Evolutionary conservation across 2,113 vertebrate genomes (phyloP), one percentile per base, ranked within the genome.

Genomic region (Cynoglossus semilaevis): DNA sequence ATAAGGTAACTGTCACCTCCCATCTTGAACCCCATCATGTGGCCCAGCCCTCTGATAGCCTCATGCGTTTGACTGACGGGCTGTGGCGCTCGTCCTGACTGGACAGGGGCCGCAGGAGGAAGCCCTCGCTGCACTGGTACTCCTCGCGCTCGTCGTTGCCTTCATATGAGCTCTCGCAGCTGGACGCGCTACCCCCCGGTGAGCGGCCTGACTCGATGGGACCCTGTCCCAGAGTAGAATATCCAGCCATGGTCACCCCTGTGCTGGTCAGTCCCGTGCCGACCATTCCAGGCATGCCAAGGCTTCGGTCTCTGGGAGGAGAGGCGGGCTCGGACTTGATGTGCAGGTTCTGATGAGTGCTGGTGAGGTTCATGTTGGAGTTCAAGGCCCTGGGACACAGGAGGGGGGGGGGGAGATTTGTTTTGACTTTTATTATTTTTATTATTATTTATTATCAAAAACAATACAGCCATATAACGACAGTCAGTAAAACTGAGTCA

Each of bases 301-400:
- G 4, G 19, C 59, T 34, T 1, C 94, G 93, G 85, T 97, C 94
- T 89, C 94, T 89, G 89, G 95, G 95, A 84, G 96, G 96, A 87
- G 96, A 98, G 88, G 96, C 94, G 78, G 95, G 95, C 94, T 98
- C 95, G 60, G 94, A 96, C 90, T 98, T 98, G 92, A 98, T 96
- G 93, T 92, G 94, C 85, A 98, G 91, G 89, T 93, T 95, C 92
- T 96, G 94, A 4, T 86, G 85, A 85, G 88, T 89, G 85, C 93
- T 89, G 83, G 90, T 89, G 89, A 96, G 91, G 92, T 94, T 95
- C 85, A 98, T 91, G 93, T 94, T 95, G 63, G 95, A 91, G 92
- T 87, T 97, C 91, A 98, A 88, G 91, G 94, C 94, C 91, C 95
- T 98, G 92, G 86, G 88, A 12, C 83, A 91, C 74, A 85, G 93